A percentile compares a stretch with the other conserved stretches of the same genome.
phyloP scores from a whole-genome alignment of 2,797 vertebrate species.

The Chelon auratus region DNA sequence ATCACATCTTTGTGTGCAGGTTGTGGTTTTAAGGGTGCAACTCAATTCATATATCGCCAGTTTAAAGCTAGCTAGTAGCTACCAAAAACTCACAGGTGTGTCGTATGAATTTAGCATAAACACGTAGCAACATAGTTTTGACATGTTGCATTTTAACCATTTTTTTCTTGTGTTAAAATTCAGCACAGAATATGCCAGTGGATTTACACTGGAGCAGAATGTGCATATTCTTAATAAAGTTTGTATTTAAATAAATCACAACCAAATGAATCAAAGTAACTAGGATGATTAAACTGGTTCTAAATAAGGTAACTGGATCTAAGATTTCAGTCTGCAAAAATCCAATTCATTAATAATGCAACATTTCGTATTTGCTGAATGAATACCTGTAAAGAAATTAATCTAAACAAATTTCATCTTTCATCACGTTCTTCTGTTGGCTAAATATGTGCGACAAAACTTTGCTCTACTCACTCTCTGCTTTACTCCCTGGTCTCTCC shows the following conservation, averaged over 20 bases:
- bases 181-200: too few relatives aligned
- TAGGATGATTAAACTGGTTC: background rate
- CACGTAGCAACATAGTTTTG: background rate
- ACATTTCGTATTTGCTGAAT: slow-evolving; percentile 4
- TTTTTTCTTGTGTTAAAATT: too few relatives aligned
- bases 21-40: background rate
- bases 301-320: background rate
- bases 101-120: background rate
- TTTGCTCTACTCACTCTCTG: background rate
- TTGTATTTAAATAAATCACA: background rate
- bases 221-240: too few relatives aligned
- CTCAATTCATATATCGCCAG: background rate
- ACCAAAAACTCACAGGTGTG: background rate
- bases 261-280: background rate
- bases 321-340: slow-evolving; percentile 25
- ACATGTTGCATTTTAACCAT: background rate
- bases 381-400: background rate
- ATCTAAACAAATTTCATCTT: too few relatives aligned
- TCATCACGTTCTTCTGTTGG: background rate
- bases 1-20: background rate
- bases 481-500: background rate
- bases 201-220: too few relatives aligned
- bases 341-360: slow-evolving; percentile 26
- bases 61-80: background rate
- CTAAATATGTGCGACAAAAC: background rate